Base-by-base conservation (phyloP, 2,113 vertebrate species). In the Sphaerodactylus townsendi region DNA sequence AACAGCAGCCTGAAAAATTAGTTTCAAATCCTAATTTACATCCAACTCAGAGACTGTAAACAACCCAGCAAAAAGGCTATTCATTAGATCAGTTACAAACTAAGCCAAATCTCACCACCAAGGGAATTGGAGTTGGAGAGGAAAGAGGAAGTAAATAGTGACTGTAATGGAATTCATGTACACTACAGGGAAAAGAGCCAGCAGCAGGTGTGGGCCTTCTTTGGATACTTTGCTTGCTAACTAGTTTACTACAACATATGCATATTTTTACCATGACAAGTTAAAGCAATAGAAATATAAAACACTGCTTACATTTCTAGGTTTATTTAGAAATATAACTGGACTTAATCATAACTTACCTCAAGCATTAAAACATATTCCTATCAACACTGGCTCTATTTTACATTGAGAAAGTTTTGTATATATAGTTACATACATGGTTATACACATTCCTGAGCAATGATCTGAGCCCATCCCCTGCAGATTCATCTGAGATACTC, bases 141-240 rank as follows among this genome's bases (percentile, higher is more conserved):
- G 78, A 85, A 85, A 84, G 70, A 87, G 91, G 90, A 91, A 89
- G 82, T 37, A 84, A 91, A 89, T 85, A 93, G 30, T 82, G 79
- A 93, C 78, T 85, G 75, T 8, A 85, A 69, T 89, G 90, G 85
- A 92, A 90, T 90, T 90, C 84, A 41, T 30, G 28, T 19, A 77
- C 80, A 84, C 66, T 33, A 72, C 37, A 64, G 69, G 44, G 30
- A 86, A 83, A 91, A 87, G 62, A 90, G 77, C 82, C 79, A 90
- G 81, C 87, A 93, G 91, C 93, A 94, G 93, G 93, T 94, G 93
- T 81, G 75, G 65, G 1, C 2, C 77, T 87, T 86, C 17, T 3
- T 70, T 28, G 70, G 84, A 83, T 83, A 59, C 19, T 56, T 79
- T 39, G 39, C 37, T 77, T 68, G 53, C 70, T 50, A 50, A 79